Conservation (phyloP, 2,113 vertebrate species). For the Hyperoodon ampullatus region DNA sequence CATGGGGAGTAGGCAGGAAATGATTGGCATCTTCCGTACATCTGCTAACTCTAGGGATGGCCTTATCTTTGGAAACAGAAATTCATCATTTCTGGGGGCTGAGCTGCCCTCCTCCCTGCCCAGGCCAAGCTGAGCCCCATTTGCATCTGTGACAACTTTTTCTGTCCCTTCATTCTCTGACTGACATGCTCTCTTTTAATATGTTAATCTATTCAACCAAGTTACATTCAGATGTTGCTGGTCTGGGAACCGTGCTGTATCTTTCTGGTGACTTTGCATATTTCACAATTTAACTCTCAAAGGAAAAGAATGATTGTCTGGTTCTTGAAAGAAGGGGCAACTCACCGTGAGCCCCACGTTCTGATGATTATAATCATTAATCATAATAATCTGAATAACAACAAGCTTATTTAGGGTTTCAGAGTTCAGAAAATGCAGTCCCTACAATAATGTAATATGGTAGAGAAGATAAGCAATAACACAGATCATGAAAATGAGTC, state of each 20-base stretch:
- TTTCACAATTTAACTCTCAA: conserved; percentile 45
- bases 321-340: not conserved
- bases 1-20: not conserved
- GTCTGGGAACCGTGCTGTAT: not conserved
- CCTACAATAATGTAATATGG: not conserved
- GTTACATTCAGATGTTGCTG: conserved; percentile 45
- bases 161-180: conserved; percentile 26
- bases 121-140: not conserved
- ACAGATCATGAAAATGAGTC: not conserved
- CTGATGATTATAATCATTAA: not conserved
- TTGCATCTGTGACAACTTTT: conserved; percentile 22
- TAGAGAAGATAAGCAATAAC: not conserved
- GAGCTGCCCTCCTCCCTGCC: not conserved
- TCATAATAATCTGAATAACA: not conserved
- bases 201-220: conserved; percentile 68
- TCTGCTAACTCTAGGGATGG: not conserved
- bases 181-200: conserved; percentile 45
- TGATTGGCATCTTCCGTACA: not conserved
- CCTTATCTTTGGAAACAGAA: conserved; percentile 58
- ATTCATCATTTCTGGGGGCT: not conserved
- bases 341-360: not conserved
- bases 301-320: not conserved
- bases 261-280: conserved; percentile 54
- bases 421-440: not conserved
- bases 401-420: not conserved